Evolutionary conservation across 2,888 invertebrate genomes (phyloP), one percentile per base, ranked within the genome.

Genomic region (Entomobrya multifasciata): DNA sequence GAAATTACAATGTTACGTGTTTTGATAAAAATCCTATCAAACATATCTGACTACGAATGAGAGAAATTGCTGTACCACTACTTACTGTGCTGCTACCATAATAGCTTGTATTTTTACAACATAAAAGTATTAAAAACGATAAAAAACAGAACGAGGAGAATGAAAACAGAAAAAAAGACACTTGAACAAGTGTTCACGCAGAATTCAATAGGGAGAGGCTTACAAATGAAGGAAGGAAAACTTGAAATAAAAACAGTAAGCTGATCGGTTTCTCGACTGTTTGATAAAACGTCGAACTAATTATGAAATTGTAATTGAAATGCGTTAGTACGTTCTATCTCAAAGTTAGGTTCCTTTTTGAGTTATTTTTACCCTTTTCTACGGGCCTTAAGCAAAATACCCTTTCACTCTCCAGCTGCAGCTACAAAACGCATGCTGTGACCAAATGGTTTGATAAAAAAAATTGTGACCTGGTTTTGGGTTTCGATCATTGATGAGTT

Each of bases 1-100:
- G 76, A 78, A 88, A 88, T 87, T 85, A 88, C 80, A 83, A 82
- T 72, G 57, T 88, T 82, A 87, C 88, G 82, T 88, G 88, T 82
- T 60, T 60, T 27, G 60, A 60, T 60, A 60, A 60, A 60, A 60
- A 60, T 20, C 55, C 55, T 22, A 20, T 55, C 55, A 13, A n/a
- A n/a, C n/a, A n/a, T n/a, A n/a, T n/a, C n/a, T n/a, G n/a, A n/a
- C n/a, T n/a, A n/a, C n/a, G 17, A 8, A 55, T 55, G 8, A 55
- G 17, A 20, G 17, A 1, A 55, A 17, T n/a, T n/a, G n/a, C n/a
- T 62, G 60, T 62, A 30, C 1, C 27, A 30, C 60, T 62, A 62
- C n/a, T n/a, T n/a, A n/a, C n/a, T 17, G 30, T 30, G 60, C 30
- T n/a, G 41, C 20, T 67, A 82, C 72, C 49, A 76, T 70, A 81